Conservation (phyloP, 64 coral and sea anemone genomes). For the Catalaphyllia jardinei region DNA sequence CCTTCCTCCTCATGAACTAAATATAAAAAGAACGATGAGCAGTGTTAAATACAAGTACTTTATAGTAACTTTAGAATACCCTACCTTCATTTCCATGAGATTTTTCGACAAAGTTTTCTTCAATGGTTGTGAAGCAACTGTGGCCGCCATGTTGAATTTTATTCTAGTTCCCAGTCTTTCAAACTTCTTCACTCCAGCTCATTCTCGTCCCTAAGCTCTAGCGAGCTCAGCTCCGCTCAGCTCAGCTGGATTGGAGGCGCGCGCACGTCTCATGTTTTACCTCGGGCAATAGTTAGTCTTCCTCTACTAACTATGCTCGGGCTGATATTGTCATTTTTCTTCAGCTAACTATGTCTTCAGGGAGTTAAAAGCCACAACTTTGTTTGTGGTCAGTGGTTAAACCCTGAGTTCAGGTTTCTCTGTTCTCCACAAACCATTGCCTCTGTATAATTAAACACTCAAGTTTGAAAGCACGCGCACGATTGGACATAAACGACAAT, state of each 20-base stretch:
- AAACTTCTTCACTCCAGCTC: no score
- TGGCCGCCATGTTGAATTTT: slow-evolving; percentile 59
- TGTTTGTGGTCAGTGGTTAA: no score
- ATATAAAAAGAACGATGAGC: neutral
- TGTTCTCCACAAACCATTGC: neutral
- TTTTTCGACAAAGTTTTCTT: slow-evolving; percentile 78
- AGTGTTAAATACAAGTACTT: neutral
- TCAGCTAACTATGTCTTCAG: no score
- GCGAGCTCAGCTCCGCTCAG: no score
- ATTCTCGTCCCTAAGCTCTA: no score
- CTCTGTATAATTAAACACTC: neutral
- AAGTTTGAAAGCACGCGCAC: neutral
- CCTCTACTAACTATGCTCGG: no score
- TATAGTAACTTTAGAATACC: neutral
- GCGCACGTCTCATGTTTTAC: no score
- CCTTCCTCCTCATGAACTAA: slow-evolving; percentile 85
- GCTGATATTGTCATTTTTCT: no score
- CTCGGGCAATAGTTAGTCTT: no score
- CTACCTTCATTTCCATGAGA: slow-evolving; percentile 86
- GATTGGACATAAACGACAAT: neutral
- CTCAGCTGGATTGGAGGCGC: no score
- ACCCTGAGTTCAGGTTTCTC: no score
- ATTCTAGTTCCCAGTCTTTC: neutral
- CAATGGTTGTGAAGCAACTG: neutral
- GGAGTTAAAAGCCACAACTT: no score